Conservation (phyloP, 2,113 vertebrate genomes). For the zebrafish (Danio rerio) region GRCz12tu NC_133184.1:37854001-37854500, state of each 20-base stretch:
- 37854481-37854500: no score
- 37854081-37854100: constrained; percentile 30
- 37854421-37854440: not conserved
- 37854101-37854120: constrained; percentile 43
- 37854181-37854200: constrained; percentile 49
- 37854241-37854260: constrained; percentile 58
- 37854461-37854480: not conserved
- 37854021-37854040: constrained; percentile 13
- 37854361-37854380: not conserved
- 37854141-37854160: constrained; percentile 17
- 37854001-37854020: not conserved
- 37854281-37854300: not conserved
- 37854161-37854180: constrained; percentile 34
- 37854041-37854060: not conserved
- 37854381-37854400: not conserved
- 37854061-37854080: constrained; percentile 9
- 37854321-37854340: not conserved
- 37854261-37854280: constrained; percentile 42
- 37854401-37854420: not conserved
- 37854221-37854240: constrained; percentile 62
- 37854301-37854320: constrained; percentile 4
- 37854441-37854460: no score
- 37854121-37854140: constrained; percentile 43
- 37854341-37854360: not conserved
- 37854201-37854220: constrained; percentile 60